Evolutionary conservation across 2,888 invertebrate genomes (phyloP), one percentile per base, ranked within the genome.

Genomic region (Thymelicus lineola): DNA sequence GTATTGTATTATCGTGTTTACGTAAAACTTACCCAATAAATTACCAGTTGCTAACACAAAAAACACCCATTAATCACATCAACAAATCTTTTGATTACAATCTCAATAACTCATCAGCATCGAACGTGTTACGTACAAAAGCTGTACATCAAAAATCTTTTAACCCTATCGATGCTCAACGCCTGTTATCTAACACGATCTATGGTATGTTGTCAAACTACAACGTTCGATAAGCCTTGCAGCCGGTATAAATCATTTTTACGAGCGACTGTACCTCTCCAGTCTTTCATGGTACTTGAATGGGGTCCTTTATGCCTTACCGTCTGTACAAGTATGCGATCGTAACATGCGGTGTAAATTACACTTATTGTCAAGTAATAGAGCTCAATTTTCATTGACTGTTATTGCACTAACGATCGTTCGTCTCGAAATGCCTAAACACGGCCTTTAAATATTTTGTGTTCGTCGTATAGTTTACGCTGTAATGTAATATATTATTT

Each of bases 221-320:
- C 84, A 87, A 79, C 83, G 82, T 77, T 82, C 86, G 90, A 90
- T 91, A 90, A 86, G 87, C 83, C 84, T 82, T 83, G 83, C 82
- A 80, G 82, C 76, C 79, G 81, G 81, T 84, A 90, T 93, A 92
- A 90, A 91, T 92, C 91, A 92, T 91, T 89, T 92, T 89, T 89
- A 91, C 87, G 57, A 84, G 85, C 85, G 72, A 75, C 81, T 83
- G 75, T 80, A 78, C 80, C 82, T 76, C 84, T 82, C 86, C 87
- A 87, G 88, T 88, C 90, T 92, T 91, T 90, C 89, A 90, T 82
- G 83, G 82, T 77, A 76, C 84, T 78, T 89, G 89, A 90, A 91
- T 90, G 82, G 86, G 80, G 79, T 81, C 83, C 87, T 90, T 89
- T 91, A 91, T 88, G 81, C 84, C 81, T 80, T 79, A 81, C 81